A percentile compares a stretch with the other conserved stretches of the same genome.
phyloP scores from a whole-genome alignment of 2,888 invertebrate genomes.

The Cataglyphis cursor region DNA sequence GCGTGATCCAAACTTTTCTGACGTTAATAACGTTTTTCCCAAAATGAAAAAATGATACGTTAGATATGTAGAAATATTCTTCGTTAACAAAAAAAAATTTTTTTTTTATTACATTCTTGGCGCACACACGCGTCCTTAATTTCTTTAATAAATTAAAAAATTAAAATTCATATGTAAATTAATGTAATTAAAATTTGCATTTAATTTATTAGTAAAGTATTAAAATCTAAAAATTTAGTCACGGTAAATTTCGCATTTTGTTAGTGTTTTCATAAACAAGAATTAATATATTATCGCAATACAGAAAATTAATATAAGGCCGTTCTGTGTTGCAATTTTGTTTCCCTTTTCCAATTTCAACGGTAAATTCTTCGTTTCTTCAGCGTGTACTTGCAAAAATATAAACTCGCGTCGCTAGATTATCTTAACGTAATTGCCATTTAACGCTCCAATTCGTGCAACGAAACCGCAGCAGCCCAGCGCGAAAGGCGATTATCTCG shows the following conservation, averaged over 20 bases:
- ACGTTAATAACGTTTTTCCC: neutral
- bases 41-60: neutral
- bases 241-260: neutral
- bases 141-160: neutral
- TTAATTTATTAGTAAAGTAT: neutral
- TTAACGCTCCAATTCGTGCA: constrained; percentile 47
- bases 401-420: constrained; percentile 25
- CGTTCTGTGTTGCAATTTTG: neutral
- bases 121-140: neutral
- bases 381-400: constrained; percentile 7
- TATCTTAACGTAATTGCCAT: constrained; percentile 48
- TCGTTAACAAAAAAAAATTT: neutral
- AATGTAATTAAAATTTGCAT: neutral
- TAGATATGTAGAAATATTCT: neutral
- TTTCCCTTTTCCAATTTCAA: neutral
- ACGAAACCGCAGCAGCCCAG: constrained; percentile 12
- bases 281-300: neutral
- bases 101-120: neutral
- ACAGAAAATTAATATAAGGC: constrained; percentile 1
- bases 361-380: constrained; percentile 4
- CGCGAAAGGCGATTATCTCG: constrained; percentile 30
- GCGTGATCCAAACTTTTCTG: neutral
- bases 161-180: neutral
- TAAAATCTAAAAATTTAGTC: neutral
- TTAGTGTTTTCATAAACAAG: neutral